Evolutionary conservation across 2,888 invertebrate genomes (phyloP).

Genomic region (Cephus runcator): DNA sequence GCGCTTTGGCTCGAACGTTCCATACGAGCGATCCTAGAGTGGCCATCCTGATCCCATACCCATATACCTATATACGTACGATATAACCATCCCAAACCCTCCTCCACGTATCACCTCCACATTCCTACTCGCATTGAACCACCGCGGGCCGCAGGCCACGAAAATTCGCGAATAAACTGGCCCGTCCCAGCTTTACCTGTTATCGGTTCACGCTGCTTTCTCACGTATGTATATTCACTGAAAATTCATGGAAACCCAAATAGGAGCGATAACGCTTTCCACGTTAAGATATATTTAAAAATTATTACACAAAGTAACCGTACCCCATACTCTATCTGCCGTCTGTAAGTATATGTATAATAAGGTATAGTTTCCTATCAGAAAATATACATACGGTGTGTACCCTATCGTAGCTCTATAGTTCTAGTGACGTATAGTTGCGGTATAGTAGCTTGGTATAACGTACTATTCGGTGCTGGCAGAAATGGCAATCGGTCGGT

Average conservation of each 20-base stretch:
- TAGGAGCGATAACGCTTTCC: conserved; percentile 7
- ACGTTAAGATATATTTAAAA: conserved; percentile 10
- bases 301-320: no score
- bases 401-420: not conserved
- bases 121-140: not conserved
- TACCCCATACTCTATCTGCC: not conserved
- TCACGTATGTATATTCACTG: not conserved
- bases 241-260: not conserved
- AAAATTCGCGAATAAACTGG: not conserved
- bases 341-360: not conserved
- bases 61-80: not conserved
- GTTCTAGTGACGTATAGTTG: not conserved
- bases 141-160: not conserved
- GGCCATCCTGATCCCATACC: not conserved
- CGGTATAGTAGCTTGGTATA: not conserved
- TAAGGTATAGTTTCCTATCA: not conserved
- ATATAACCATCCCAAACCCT: not conserved
- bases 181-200: not conserved
- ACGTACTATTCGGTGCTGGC: not conserved
- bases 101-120: not conserved
- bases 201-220: conserved; percentile 1
- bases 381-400: not conserved
- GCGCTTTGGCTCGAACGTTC: not conserved
- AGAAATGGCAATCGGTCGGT: conserved; percentile 50
- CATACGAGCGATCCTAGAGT: not conserved